Base-by-base conservation (phyloP, 2,797 vertebrate species). In the Clamator glandarius region DNA sequence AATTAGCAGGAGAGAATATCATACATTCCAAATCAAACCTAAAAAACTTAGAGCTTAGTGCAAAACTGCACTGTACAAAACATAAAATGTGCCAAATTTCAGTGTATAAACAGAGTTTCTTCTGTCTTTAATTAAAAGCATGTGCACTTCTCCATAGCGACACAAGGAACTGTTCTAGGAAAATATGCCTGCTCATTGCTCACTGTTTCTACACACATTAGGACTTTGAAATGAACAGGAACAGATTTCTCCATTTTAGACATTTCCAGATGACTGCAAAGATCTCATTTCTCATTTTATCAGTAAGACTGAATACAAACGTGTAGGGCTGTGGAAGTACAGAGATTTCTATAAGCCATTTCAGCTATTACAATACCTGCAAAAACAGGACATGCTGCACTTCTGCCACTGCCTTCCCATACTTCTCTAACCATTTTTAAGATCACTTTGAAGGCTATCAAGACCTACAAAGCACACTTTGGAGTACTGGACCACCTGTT, bases 21-120 rank as follows among this genome's bases (percentile, higher is more conserved):
- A 74, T 90, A 79, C 59, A 57, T 96, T 96, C 62, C 70, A 97
- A 94, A 94, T 76, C 87, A 76, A 96, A 96, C 84, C 41, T 16
- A 94, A 91, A 80, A 89, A 55, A 88, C 62, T 20, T 69, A 89
- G 59, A 95, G 35, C 67, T 95, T 70, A 91, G 25, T 69, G 67
- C n/a, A 89, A 78, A 87, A 69, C 31, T 42, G 33, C 7, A 41
- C 33, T 58, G 52, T 89, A 93, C 61, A 89, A 95, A 89, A 79
- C 79, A 86, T 17, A 35, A 10, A 68, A 18, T 5, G 29, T 39
- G 80, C 10, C 13, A 11, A 68, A 68, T 64, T 61, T 33, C 58
- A 41, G 23, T 1, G 2, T 8, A 29, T 21, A 41, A 63, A 14
- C 36, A 61, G 64, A 42, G 9, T 64, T 90, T 68, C 59, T 66